Base-by-base conservation (phyloP, 2,797 vertebrate species). In the Scolopax rusticola region DNA sequence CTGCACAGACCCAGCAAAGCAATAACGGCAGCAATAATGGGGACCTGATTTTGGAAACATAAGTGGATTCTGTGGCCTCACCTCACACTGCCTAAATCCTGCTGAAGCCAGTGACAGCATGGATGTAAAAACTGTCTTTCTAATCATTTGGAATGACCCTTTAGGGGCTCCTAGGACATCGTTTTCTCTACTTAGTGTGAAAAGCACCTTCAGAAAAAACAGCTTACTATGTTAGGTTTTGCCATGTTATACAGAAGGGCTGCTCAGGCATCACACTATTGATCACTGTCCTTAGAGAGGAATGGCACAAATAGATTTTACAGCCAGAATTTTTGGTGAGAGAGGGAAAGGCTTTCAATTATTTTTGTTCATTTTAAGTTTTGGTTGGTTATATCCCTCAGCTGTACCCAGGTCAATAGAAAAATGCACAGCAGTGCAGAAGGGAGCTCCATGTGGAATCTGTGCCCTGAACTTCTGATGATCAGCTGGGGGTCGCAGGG, bases 191-290 rank as follows among this genome's bases (percentile, higher is more conserved):
- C 15, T 57, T 71, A 57, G 16, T 57, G n/a, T 70, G 75, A 83
- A 94, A 90, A 87, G 18, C 51, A 86, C 20, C 54, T 94, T 78
- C 75, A 45, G 80, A 94, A 94, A 77, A 48, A 86, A 30, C 20
- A 93, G 32, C 20, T 84, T 73, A 24, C 4, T 2, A 15, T 71
- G 61, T 74, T 91, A 76, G 41, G 74, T 71, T 51, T 32, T 94
- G n/a, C 61, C 38, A 27, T 9, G 8, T 48, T 91, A 38, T 28
- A 45, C 20, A 2, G 43, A 80, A 73, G 11, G 19, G 18, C 30
- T 65, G 27, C 65, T 43, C 84, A 77, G 15, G 87, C 79, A 78
- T 76, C 65, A 28, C 56, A 45, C 32, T 61, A 20, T 36, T 77
- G 33, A 79, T 82, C 68, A 73, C 17, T 53, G 18, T 78, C 63